Conservation (phyloP, 2,888 invertebrate species). For the Cancer borealis region DNA sequence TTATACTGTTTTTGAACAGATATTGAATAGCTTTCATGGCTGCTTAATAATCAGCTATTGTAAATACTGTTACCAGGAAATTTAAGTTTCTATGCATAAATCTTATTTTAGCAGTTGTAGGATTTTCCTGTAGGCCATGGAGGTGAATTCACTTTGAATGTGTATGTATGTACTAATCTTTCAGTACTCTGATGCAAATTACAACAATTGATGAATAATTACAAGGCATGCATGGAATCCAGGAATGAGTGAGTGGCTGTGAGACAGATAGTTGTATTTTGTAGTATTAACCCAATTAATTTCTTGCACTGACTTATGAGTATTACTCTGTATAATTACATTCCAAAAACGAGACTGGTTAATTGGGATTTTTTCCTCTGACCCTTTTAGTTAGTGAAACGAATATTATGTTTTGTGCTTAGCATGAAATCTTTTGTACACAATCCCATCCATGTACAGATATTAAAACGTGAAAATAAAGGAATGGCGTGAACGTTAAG, state of each 20-base stretch:
- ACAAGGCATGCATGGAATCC: slow-evolving; percentile 53
- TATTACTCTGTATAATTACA: slow-evolving; percentile 73
- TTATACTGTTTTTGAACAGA: slow-evolving; percentile 73
- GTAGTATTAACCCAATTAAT: slow-evolving; percentile 61
- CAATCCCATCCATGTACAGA: slow-evolving; percentile 75
- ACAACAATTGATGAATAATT: slow-evolving; percentile 53
- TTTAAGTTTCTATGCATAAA: slow-evolving; percentile 68
- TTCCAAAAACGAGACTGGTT: slow-evolving; percentile 70
- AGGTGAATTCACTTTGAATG: slow-evolving; percentile 71
- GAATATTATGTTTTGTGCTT: slow-evolving; percentile 65
- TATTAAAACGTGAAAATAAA: slow-evolving; percentile 72
- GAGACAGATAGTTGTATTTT: slow-evolving; percentile 52
- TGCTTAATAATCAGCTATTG: slow-evolving; percentile 68
- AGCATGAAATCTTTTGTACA: slow-evolving; percentile 73
- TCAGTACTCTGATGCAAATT: slow-evolving; percentile 62
- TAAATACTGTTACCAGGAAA: slow-evolving; percentile 70
- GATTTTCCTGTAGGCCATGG: slow-evolving; percentile 69
- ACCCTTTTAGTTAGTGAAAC: slow-evolving; percentile 69
- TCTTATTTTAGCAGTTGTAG: slow-evolving; percentile 62
- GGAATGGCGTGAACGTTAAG: slow-evolving; percentile 74
- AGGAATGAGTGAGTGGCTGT: slow-evolving; percentile 64
- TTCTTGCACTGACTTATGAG: slow-evolving; percentile 71
- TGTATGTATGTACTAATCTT: slow-evolving; percentile 67
- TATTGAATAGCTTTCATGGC: slow-evolving; percentile 74
- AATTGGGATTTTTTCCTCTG: slow-evolving; percentile 63